Conservation (phyloP, 2,797 vertebrate species). For the Rhodeus uyekii region DNA sequence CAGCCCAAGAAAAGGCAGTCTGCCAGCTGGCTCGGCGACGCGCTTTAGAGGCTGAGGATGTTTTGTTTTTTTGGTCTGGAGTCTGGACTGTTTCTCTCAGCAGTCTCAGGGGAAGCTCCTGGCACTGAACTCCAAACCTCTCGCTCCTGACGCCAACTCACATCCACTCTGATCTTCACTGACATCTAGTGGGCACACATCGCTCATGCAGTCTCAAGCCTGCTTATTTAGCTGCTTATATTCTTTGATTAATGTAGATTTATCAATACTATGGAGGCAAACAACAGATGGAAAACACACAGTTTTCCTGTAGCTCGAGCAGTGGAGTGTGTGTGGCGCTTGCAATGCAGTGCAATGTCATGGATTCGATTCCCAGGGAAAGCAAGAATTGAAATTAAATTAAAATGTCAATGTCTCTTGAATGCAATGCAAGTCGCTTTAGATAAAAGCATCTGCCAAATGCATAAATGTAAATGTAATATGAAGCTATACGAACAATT, state of each 20-base stretch:
- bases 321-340: too few species aligned
- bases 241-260: background rate
- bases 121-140: conserved; percentile 44
- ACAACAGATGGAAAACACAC: too few species aligned
- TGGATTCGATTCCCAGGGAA: too few species aligned
- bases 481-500: too few species aligned
- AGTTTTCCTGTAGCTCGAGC: too few species aligned
- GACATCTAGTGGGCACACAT: conserved; percentile 62
- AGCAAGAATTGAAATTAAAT: too few species aligned
- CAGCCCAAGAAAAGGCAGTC: conserved; percentile 66
- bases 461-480: too few species aligned
- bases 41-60: conserved; percentile 71
- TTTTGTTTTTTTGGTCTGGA: conserved; percentile 68
- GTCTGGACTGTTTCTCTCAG: conserved; percentile 68
- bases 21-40: conserved; percentile 73
- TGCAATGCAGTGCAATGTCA: too few species aligned
- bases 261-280: background rate
- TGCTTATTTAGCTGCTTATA: background rate
- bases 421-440: too few species aligned
- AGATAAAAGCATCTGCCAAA: too few species aligned
- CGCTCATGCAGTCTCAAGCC: background rate
- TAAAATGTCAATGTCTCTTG: too few species aligned
- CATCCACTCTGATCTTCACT: conserved; percentile 48
- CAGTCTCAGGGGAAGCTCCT: conserved; percentile 60
- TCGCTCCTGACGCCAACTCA: background rate